These are phyloP conservation scores for Astyanax mexicanus DNA, from an alignment of 2,797 vertebrate species.

Conservation along the genomic window DNA sequence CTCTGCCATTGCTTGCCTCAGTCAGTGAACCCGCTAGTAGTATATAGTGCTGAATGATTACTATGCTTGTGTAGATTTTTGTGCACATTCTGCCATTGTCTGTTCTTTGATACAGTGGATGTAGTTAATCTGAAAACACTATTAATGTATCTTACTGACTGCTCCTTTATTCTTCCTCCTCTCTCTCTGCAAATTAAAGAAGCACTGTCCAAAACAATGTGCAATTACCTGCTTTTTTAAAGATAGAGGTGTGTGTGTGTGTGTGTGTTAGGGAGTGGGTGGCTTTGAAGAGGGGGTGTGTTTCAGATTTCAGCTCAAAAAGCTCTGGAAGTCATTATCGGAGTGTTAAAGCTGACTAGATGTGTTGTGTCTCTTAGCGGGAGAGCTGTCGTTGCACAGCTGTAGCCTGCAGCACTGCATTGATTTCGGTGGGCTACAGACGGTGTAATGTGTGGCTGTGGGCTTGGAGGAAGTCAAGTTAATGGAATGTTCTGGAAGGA, in stretches of 20 bases:
- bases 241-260: constrained; percentile 17
- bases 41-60: neutral
- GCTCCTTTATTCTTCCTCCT: constrained; percentile 33
- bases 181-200: constrained; percentile 38
- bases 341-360: constrained; percentile 2
- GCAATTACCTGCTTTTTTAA: constrained; percentile 11
- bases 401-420: constrained; percentile 11
- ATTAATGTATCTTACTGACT: constrained; percentile 26
- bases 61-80: constrained; percentile 9
- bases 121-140: neutral
- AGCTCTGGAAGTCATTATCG: constrained; percentile 29
- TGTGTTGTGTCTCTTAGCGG: constrained; percentile 1
- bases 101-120: neutral
- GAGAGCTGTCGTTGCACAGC: neutral
- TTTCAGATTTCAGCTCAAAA: constrained; percentile 9
- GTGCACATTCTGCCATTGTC: constrained; percentile 17
- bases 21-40: constrained; percentile 11
- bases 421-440: constrained; percentile 31
- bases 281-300: neutral
- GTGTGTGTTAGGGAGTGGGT: neutral
- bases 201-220: neutral
- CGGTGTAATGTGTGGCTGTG: constrained; percentile 1
- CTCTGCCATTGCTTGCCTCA: neutral
- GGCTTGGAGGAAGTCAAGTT: constrained; percentile 16
- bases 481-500: constrained; percentile 43